Evolutionary conservation across 2,888 invertebrate species (phyloP), one percentile per base, ranked within the genome.

Genomic region (Philhelius pedissequus): DNA sequence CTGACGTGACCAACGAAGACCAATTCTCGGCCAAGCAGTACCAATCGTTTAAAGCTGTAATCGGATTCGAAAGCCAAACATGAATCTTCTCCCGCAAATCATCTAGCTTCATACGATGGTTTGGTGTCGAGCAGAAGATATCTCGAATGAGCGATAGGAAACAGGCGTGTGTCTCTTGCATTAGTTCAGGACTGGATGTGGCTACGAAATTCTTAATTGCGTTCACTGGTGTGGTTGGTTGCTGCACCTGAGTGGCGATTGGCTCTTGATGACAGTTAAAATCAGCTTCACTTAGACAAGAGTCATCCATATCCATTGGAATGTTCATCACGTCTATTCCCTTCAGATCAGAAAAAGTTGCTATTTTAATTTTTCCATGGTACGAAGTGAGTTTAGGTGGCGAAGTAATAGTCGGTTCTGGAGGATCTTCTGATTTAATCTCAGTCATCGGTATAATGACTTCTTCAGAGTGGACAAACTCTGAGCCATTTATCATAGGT

Each of bases 91-190:
- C 93, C 89, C 96, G 95, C 91, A 98, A 91, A 89, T 96, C 95
- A 6, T 93, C 93, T 84, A 96, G 94, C 27, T 95, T 95, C 91
- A 97, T 96, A 52, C 97, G 94, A 89, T 97, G 97, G 87, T 97
- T 97, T 1, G 95, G 94, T 5, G 96, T 95, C 0, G 97, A 96
- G 68, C 96, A 96, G 88, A 98, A 96, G 76, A 98, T 94, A 88
- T 97, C 98, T 5, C 98, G 93, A 30, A 98, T 93, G 48, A 98
- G 92, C 1, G 97, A 96, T 90, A 98, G 94, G 93, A 97, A 98
- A 90, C 95, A 96, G 0, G 95, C 94, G 87, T 96, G 96, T 0
- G 96, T 96, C 60, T 96, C 96, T 90, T 96, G 96, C 90, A 96
- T 96, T 40, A 96, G 90, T 62, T 93, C 92, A 20, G 93, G 93